Conservation (phyloP, 2,888 invertebrate species). For the Sesia apiformis region DNA sequence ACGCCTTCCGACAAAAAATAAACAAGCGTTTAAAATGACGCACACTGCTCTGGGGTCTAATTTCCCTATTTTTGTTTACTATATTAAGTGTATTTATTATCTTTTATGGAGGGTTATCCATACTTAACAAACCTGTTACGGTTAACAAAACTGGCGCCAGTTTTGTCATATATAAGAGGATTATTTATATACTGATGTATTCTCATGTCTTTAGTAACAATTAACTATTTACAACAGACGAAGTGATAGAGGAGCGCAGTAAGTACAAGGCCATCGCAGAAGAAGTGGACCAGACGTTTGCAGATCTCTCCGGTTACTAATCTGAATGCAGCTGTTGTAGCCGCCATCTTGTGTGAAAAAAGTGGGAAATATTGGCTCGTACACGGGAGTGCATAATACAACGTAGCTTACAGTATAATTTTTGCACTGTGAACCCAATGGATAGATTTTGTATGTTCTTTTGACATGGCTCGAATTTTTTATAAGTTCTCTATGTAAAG, state of each 20-base stretch:
- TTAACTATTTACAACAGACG: conserved; percentile 76
- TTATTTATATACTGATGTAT: too few species aligned
- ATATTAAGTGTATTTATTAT: too few species aligned
- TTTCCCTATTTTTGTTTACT: too few species aligned
- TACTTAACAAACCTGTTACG: too few species aligned
- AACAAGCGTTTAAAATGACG: too few species aligned
- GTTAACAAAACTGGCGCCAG: too few species aligned
- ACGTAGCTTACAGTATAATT: neutral
- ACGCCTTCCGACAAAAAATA: too few species aligned
- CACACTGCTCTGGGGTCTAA: too few species aligned
- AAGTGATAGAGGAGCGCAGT: conserved; percentile 92
- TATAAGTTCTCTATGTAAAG: too few species aligned
- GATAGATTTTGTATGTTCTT: neutral
- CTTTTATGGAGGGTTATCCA: too few species aligned
- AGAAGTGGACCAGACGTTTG: conserved; percentile 97
- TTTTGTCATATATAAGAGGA: too few species aligned
- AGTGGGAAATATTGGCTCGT: neutral
- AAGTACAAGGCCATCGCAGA: conserved; percentile 98
- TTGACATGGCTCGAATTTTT: neutral
- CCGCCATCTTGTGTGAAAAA: neutral
- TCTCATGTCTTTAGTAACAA: too few species aligned
- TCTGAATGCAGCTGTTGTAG: neutral
- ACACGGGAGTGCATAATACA: neutral
- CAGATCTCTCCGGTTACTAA: conserved; percentile 94
- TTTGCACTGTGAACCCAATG: neutral